A percentile compares a stretch with the other conserved stretches of the same genome.
Conservation (phyloP, 2,888 invertebrate genomes). For the Tanaodytes sp. region DNA sequence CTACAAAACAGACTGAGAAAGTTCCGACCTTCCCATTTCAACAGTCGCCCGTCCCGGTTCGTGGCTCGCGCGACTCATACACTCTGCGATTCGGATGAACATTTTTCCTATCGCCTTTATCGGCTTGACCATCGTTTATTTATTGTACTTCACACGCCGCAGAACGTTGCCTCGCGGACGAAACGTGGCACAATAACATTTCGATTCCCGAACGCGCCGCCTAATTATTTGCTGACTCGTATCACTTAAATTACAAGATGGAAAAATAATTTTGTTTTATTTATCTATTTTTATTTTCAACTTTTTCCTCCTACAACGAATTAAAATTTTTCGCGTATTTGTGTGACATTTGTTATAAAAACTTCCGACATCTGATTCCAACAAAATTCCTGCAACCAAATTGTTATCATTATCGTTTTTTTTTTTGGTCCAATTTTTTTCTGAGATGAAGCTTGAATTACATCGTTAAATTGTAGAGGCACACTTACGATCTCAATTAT, state of each 20-base stretch:
- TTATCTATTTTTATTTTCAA: no score
- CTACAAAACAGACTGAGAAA: slow-evolving; percentile 60
- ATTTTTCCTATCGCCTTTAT: slow-evolving; percentile 45
- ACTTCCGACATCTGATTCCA: no score
- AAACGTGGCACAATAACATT: neutral
- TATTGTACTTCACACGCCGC: slow-evolving; percentile 30
- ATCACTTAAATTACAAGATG: no score
- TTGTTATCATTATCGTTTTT: no score
- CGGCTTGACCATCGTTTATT: slow-evolving; percentile 29
- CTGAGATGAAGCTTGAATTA: slow-evolving; percentile 16
- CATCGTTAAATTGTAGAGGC: slow-evolving; percentile 26
- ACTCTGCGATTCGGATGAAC: slow-evolving; percentile 46
- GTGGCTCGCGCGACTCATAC: slow-evolving; percentile 40
- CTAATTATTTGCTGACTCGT: neutral
- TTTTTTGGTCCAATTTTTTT: no score
- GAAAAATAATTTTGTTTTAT: no score
- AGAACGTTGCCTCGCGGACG: neutral
- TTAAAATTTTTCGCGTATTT: no score
- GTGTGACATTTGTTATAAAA: no score
- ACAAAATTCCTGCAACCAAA: no score
- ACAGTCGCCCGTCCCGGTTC: slow-evolving; percentile 45
- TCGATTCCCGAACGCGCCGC: no score
- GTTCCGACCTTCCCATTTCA: slow-evolving; percentile 57
- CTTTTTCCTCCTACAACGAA: no score
- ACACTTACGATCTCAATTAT: slow-evolving; percentile 23